A percentile compares a stretch with the other conserved stretches of the same genome.
Conservation (phyloP, 35 echinoderm and acorn worm genomes). For the Heliocidaris tuberculata region DNA sequence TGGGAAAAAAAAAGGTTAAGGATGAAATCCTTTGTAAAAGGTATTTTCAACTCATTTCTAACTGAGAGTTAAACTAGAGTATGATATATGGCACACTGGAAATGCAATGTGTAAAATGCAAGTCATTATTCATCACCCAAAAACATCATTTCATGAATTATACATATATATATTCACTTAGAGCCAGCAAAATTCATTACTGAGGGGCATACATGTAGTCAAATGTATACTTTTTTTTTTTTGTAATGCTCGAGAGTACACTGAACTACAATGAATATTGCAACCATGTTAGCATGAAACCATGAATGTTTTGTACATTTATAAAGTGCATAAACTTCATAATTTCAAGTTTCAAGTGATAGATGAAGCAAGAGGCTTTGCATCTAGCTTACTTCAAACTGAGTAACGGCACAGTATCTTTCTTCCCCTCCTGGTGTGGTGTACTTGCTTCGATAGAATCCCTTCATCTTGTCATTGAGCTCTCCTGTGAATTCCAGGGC, state of each 20-base stretch:
- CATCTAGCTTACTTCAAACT: conserved; percentile 88
- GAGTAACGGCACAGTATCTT: conserved; percentile 90
- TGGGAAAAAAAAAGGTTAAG: background rate
- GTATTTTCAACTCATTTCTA: background rate
- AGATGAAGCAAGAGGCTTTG: background rate
- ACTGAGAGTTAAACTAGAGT: too few species aligned
- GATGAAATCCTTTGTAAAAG: background rate
- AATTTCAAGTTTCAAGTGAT: too few species aligned
- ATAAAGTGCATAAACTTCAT: too few species aligned
- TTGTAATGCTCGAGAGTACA: too few species aligned
- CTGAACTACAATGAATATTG: too few species aligned
- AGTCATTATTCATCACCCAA: background rate
- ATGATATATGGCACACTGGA: too few species aligned
- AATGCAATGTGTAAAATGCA: background rate
- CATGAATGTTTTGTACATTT: too few species aligned
- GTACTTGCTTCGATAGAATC: conserved; percentile 97
- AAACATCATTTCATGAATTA: background rate
- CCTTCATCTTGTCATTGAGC: conserved; percentile 99
- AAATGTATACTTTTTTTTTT: too few species aligned
- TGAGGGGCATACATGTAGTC: too few species aligned
- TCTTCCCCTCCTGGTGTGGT: conserved; percentile 79
- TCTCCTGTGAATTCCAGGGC: conserved; percentile 83
- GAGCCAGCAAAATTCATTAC: too few species aligned
- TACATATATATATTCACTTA: background rate
- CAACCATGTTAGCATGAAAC: too few species aligned